Conservation (phyloP, 1,140 invertebrate genomes). For the Thaumatotibia leucotreta region DNA sequence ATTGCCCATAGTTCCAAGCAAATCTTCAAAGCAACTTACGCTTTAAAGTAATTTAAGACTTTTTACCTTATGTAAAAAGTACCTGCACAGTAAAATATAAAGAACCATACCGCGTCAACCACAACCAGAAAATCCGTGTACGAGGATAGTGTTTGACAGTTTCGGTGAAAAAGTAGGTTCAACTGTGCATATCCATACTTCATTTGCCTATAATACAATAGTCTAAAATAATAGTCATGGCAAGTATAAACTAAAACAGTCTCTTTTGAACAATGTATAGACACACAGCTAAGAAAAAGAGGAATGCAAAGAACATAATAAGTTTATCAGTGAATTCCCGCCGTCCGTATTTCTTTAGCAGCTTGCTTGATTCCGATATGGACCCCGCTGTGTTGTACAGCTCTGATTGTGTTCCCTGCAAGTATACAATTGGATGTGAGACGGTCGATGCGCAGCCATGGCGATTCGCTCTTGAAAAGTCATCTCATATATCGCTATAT, state of each 20-base stretch:
- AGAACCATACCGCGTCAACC: no score
- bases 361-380: conserved; percentile 91
- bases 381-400: conserved; percentile 89
- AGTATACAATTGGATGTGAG: conserved; percentile 27
- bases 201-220: background rate
- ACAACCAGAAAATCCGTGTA: no score
- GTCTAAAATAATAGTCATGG: background rate
- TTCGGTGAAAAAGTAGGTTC: no score
- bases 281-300: conserved; percentile 94
- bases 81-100: no score
- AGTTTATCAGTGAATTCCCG: conserved; percentile 97
- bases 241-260: conserved; percentile 80
- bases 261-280: conserved; percentile 95
- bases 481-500: no score
- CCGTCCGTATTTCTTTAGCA: conserved; percentile 95
- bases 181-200: background rate
- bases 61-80: no score
- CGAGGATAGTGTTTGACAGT: no score
- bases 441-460: no score
- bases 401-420: conserved; percentile 88
- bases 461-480: no score
- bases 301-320: conserved; percentile 91
- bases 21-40: no score
- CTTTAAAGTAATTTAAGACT: no score
- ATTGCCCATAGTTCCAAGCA: no score